phyloP scores from a whole-genome alignment of 2,888 invertebrate genomes.

The Drosophila mulleri region DNA sequence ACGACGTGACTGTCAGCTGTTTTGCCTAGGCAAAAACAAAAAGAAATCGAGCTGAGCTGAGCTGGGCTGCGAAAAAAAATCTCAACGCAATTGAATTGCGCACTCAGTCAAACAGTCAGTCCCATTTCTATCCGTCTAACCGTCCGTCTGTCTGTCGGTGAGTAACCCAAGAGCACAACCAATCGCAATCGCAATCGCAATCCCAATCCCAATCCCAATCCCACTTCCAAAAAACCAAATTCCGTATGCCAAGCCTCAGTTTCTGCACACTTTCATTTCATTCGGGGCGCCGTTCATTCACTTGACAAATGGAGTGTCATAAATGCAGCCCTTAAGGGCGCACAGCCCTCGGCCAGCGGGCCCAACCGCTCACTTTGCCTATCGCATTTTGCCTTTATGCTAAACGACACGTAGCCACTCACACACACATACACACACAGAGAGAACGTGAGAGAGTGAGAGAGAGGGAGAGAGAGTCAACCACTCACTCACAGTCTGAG shows the following conservation, averaged over 20 bases:
- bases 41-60: conserved; percentile 11
- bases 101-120: conserved; percentile 56
- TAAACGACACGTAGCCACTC: conserved; percentile 71
- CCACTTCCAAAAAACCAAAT: conserved; percentile 28
- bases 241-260: conserved; percentile 40
- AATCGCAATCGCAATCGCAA: conserved; percentile 27
- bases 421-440: not conserved
- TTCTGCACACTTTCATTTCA: conserved; percentile 63
- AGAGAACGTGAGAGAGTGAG: not conserved
- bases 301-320: conserved; percentile 81
- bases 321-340: conserved; percentile 81
- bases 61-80: conserved; percentile 33
- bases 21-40: conserved; percentile 43
- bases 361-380: conserved; percentile 29
- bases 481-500: conserved; percentile 36
- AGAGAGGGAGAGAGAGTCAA: not conserved
- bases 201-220: not conserved
- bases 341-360: conserved; percentile 33
- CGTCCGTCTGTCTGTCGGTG: conserved; percentile 20
- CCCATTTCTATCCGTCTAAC: conserved; percentile 12
- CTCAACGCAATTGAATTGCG: conserved; percentile 79
- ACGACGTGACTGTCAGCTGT: conserved; percentile 41
- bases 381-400: conserved; percentile 69
- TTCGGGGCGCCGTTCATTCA: conserved; percentile 62
- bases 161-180: conserved; percentile 41